These are phyloP conservation scores for Rhyacophila brunnea DNA, from an alignment of 1,140 invertebrate genomes.

Conservation along the genomic window DNA sequence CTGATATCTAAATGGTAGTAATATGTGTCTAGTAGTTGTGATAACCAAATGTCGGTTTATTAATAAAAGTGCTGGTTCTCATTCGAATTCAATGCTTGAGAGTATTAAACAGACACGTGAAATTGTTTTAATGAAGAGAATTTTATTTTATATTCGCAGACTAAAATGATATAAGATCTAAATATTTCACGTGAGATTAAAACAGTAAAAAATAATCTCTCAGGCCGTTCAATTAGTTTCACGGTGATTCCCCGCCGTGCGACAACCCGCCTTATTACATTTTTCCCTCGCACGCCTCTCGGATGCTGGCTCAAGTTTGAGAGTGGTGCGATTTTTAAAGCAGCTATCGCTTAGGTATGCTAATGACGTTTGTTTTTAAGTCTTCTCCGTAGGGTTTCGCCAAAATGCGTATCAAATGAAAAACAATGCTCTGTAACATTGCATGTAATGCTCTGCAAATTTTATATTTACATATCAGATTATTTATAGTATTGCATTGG, in stretches of 20 bases:
- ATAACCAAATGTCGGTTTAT: too few species aligned
- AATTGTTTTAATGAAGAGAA: too few species aligned
- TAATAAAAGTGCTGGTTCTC: too few species aligned
- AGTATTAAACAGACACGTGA: too few species aligned
- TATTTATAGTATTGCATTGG: too few species aligned
- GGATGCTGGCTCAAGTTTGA: conserved; percentile 8
- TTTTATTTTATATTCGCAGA: not conserved
- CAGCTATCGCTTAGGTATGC: conserved; percentile 24
- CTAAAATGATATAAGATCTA: conserved; percentile 1
- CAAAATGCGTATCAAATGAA: too few species aligned
- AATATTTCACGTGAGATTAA: conserved; percentile 1
- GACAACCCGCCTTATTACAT: conserved; percentile 12
- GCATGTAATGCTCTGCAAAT: too few species aligned
- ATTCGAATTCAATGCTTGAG: too few species aligned
- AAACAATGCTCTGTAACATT: too few species aligned
- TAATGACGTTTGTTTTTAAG: conserved; percentile 27
- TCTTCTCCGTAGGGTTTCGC: not conserved
- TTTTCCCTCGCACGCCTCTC: conserved; percentile 7
- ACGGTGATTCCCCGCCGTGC: not conserved
- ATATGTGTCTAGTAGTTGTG: too few species aligned
- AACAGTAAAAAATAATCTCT: not conserved
- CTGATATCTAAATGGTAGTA: too few species aligned
- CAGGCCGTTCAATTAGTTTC: conserved; percentile 21
- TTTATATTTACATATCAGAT: too few species aligned
- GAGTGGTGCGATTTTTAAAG: conserved; percentile 20